Evolutionary conservation across 2,797 vertebrate species (phyloP).

Genomic region (Lophotriccus pileatus): DNA sequence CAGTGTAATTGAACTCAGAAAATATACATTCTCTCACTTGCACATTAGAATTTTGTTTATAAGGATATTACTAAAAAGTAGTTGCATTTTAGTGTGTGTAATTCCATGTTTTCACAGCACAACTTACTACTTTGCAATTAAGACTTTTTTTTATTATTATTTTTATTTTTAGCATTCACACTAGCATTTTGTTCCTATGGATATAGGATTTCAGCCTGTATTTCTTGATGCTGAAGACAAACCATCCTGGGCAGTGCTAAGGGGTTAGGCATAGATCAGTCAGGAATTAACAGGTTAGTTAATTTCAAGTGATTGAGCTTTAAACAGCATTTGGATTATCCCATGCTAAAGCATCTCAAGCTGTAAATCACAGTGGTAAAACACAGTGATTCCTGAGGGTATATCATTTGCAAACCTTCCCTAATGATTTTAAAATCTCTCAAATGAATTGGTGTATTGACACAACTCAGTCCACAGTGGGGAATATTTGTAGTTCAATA

Average conservation of each 20-base stretch:
- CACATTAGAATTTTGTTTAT: neutral
- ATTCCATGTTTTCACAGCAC: neutral
- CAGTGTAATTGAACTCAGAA: neutral
- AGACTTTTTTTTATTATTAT: neutral
- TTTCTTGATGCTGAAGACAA: constrained; percentile 43
- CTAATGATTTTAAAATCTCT: constrained; percentile 73
- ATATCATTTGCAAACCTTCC: constrained; percentile 56
- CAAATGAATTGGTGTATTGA: constrained; percentile 73
- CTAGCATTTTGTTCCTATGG: neutral
- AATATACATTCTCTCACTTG: neutral
- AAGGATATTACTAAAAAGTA: neutral
- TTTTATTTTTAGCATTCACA: neutral
- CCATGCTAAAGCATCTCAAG: constrained; percentile 60
- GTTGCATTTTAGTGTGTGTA: neutral
- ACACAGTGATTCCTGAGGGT: constrained; percentile 38
- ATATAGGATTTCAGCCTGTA: neutral
- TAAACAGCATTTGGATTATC: constrained; percentile 66
- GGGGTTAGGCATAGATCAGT: constrained; percentile 32
- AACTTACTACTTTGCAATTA: neutral
- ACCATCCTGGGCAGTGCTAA: neutral
- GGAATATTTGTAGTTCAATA: constrained; percentile 68
- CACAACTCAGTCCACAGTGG: constrained; percentile 59
- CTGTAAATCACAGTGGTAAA: constrained; percentile 71
- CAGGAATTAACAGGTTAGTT: constrained; percentile 62
- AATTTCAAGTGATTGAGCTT: constrained; percentile 67